These are phyloP conservation scores for Sclerurus mexicanus DNA, from an alignment of 2,113 vertebrate genomes.

Conservation along the genomic window DNA sequence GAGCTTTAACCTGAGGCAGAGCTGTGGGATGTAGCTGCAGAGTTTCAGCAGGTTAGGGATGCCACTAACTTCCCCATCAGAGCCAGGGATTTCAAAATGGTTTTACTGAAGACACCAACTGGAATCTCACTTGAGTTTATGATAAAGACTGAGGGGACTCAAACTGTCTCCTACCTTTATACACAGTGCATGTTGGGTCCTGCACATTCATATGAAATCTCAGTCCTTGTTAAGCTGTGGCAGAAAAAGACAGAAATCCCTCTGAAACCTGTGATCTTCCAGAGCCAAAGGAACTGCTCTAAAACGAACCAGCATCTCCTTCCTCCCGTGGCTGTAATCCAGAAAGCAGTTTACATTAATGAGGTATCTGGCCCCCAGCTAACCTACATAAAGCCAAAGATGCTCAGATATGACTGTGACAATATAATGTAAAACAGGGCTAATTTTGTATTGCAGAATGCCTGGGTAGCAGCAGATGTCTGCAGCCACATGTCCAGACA, in stretches of 20 bases:
- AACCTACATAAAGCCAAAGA: not conserved
- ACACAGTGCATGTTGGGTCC: not conserved
- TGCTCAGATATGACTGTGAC: not conserved
- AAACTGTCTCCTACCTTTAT: not conserved
- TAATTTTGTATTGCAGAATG: not conserved
- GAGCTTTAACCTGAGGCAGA: not conserved
- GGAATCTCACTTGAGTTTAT: not conserved
- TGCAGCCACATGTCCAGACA: not conserved
- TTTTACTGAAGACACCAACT: not conserved
- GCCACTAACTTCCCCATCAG: not conserved
- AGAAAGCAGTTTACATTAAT: not conserved
- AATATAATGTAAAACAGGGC: not conserved
- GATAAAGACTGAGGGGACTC: not conserved
- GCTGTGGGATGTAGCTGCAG: not conserved
- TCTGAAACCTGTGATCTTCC: constrained; percentile 12
- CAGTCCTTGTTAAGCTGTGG: not conserved
- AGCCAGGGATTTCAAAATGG: not conserved
- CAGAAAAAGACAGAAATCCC: not conserved
- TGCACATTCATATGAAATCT: accelerated
- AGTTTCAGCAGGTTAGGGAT: not conserved
- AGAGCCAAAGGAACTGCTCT: constrained; percentile 17
- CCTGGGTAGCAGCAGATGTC: not conserved
- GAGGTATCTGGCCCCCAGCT: not conserved
- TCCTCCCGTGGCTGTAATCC: not conserved
- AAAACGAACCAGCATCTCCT: constrained; percentile 17